phyloP scores from a whole-genome alignment of 2,113 vertebrate genomes.

The Hymenochirus boettgeri region DNA sequence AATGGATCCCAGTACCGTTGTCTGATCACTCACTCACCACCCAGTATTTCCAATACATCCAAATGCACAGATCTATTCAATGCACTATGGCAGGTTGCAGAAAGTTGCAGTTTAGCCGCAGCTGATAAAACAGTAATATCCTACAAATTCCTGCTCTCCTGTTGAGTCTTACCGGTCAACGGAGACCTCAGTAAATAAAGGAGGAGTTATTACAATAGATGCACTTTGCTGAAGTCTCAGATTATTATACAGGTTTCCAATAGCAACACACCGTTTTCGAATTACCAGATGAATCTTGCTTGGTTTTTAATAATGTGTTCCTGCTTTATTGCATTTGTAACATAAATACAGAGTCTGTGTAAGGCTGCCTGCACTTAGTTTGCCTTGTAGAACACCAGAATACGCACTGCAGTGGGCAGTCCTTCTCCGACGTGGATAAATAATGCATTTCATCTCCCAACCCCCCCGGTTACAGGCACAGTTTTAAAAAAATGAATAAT shows the following conservation, averaged over 20 bases:
- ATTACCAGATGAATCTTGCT: conserved; percentile 2
- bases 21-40: too few species aligned
- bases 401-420: background rate
- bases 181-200: too few species aligned
- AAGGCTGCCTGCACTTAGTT: background rate
- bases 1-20: too few species aligned
- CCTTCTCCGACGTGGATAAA: background rate
- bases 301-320: background rate
- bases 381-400: background rate
- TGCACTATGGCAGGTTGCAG: too few species aligned
- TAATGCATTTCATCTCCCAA: conserved; percentile 7
- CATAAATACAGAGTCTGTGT: background rate
- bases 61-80: too few species aligned
- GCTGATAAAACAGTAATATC: too few species aligned
- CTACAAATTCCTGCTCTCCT: too few species aligned
- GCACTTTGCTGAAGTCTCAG: too few species aligned
- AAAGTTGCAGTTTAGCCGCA: too few species aligned
- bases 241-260: background rate
- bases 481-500: background rate
- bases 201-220: too few species aligned
- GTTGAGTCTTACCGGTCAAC: too few species aligned
- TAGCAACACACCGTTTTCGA: background rate
- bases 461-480: background rate
- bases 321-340: conserved; percentile 4
- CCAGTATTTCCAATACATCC: too few species aligned